Evolutionary conservation across 2,113 vertebrate genomes (phyloP).

Genomic region (Cervus canadensis): DNA sequence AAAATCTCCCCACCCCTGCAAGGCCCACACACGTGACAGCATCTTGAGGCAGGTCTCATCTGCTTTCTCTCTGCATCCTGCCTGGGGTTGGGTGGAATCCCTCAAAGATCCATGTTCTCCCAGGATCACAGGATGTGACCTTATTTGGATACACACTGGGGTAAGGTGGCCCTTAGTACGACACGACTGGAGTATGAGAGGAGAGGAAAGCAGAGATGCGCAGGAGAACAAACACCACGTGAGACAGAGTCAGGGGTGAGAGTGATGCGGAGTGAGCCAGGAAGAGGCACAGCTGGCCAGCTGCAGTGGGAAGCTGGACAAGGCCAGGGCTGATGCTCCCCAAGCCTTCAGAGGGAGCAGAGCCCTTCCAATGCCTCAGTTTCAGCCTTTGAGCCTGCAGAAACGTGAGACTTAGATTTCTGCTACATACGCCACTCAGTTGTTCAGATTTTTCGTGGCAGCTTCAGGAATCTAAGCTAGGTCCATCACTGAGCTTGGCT

Average conservation of each 20-base stretch:
- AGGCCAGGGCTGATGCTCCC: rapidly evolving
- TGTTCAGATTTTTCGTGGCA: neutral
- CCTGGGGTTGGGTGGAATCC: neutral
- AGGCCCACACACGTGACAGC: neutral
- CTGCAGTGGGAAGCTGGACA: neutral
- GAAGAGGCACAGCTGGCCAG: neutral
- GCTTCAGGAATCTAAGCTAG: neutral
- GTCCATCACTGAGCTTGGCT: neutral
- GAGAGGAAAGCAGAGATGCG: neutral
- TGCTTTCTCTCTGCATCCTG: neutral
- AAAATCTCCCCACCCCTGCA: neutral
- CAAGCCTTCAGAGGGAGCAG: neutral
- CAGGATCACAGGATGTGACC: neutral
- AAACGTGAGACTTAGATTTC: rapidly evolving
- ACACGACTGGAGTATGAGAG: rapidly evolving
- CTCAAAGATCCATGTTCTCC: neutral
- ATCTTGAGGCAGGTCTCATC: neutral
- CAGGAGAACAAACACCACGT: rapidly evolving
- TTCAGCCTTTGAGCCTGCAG: neutral
- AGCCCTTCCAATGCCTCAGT: neutral
- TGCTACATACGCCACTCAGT: rapidly evolving
- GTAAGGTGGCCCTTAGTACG: neutral
- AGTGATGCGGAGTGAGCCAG: neutral
- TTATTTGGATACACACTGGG: neutral
- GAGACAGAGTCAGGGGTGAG: neutral